Evolutionary conservation across 2,797 vertebrate species (phyloP), one percentile per base, ranked within the genome.

Genomic region (Neopelma chrysocephalum): DNA sequence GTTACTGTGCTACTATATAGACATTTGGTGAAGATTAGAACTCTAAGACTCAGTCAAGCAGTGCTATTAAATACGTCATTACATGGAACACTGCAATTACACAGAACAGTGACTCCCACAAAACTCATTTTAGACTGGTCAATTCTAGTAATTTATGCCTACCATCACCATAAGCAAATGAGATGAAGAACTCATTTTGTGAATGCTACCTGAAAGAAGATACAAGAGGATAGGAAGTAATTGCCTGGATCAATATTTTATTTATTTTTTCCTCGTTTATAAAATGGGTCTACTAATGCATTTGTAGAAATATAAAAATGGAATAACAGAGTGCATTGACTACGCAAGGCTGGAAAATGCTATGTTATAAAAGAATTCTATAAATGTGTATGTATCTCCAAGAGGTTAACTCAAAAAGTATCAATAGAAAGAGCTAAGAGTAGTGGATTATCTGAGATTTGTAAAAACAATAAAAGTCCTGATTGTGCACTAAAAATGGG

Each of bases 71-170:
- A 91, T 91, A 75, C 1, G n/a, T 86, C 85, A 69, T 79, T 86
- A 71, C 27, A 83, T 13, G 66, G 92, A 95, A 93, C 62, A 82
- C 43, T 61, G 69, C 69, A 93, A 94, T 93, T 93, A 86, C 82
- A 95, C 77, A 91, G 91, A 95, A 81, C 82, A 91, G 72, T 91
- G 88, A 68, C 72, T 96, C 88, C 66, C 90, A 91, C 72, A 88
- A 81, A 95, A 78, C 77, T 95, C 65, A 86, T 86, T 94, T 95
- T 57, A 91, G 69, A 69, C 54, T 60, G 58, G 38, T 78, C 91
- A 83, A 32, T 96, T 93, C 45, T 23, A 78, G 69, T 42, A 93
- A 95, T 95, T 95, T 95, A 96, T 94, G 76, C 12, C 76, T 75
- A 69, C 50, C 69, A 93, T 90, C 82, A 86, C 76, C 11, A 71